Percentiles rank a stretch among this genome's conserved stretches.
phyloP scores from a whole-genome alignment of 2,797 vertebrate genomes.

The Mus minutoides region DNA sequence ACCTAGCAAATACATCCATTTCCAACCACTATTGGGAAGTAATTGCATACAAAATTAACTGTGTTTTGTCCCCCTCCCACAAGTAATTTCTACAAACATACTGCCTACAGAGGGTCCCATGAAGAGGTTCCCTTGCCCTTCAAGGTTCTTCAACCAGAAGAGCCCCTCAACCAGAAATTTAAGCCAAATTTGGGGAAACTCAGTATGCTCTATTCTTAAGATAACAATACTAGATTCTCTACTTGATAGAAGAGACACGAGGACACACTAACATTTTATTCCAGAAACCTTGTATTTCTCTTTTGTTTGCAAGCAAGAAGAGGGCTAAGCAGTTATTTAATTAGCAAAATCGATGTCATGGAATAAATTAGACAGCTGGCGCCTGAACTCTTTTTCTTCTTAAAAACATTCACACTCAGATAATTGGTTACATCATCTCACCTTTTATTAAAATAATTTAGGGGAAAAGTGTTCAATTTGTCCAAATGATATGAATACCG shows the following conservation, averaged over 20 bases:
- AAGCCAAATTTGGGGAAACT: slow-evolving; percentile 23
- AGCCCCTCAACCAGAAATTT: slow-evolving; percentile 24
- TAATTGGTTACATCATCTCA: background rate
- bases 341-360: slow-evolving; percentile 46
- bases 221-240: slow-evolving; percentile 13
- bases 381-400: slow-evolving; percentile 38
- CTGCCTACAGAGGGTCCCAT: background rate
- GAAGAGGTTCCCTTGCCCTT: background rate
- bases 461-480: background rate
- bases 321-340: slow-evolving; percentile 45
- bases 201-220: background rate
- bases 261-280: slow-evolving; percentile 42
- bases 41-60: slow-evolving; percentile 55
- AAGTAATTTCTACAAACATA: slow-evolving; percentile 12
- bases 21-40: slow-evolving; percentile 60
- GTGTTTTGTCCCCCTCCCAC: background rate
- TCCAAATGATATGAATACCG: background rate
- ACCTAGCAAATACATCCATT: slow-evolving; percentile 39
- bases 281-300: slow-evolving; percentile 8
- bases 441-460: slow-evolving; percentile 39
- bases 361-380: slow-evolving; percentile 31
- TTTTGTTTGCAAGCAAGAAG: slow-evolving; percentile 39
- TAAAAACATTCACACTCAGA: background rate
- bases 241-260: background rate
- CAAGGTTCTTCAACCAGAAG: background rate